Conservation (phyloP, 2,113 vertebrate species). For the Myotis lucifugus region DNA sequence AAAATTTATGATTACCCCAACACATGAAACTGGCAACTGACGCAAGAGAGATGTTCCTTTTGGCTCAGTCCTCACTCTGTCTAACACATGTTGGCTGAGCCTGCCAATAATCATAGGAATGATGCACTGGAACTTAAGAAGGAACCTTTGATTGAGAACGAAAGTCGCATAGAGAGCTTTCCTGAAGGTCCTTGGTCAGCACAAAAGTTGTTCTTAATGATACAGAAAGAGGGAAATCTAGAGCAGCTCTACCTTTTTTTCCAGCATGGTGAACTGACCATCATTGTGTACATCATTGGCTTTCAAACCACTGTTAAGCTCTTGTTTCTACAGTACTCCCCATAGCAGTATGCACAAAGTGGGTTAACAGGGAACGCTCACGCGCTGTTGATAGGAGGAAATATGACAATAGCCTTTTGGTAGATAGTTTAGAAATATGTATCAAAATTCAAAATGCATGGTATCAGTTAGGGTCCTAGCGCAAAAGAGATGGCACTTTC, state of each 20-base stretch:
- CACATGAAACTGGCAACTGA: background rate
- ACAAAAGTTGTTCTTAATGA: conserved; percentile 18
- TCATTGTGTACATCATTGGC: background rate
- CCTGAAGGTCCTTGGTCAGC: background rate
- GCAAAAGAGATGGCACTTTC: background rate
- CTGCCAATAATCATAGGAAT: background rate
- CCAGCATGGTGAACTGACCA: background rate
- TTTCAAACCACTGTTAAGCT: conserved; percentile 37
- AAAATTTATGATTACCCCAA: conserved; percentile 44
- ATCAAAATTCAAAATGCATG: conserved; percentile 27
- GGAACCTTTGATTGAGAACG: background rate
- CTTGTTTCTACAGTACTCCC: background rate
- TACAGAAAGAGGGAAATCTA: background rate
- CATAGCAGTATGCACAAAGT: background rate
- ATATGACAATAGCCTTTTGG: conserved; percentile 3
- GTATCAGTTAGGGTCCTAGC: background rate
- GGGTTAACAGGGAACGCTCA: background rate
- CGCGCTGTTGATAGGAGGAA: background rate
- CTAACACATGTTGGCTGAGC: conserved; percentile 21
- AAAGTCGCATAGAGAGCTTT: background rate
- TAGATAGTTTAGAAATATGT: conserved; percentile 36
- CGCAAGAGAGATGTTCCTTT: conserved; percentile 34
- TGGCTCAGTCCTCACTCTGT: background rate
- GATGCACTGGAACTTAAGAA: background rate
- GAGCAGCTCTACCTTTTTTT: background rate